Percentiles rank a stretch among this genome's conserved stretches.
Conservation (phyloP, 2,888 invertebrate species). For the Scaptomyza flava region DNA sequence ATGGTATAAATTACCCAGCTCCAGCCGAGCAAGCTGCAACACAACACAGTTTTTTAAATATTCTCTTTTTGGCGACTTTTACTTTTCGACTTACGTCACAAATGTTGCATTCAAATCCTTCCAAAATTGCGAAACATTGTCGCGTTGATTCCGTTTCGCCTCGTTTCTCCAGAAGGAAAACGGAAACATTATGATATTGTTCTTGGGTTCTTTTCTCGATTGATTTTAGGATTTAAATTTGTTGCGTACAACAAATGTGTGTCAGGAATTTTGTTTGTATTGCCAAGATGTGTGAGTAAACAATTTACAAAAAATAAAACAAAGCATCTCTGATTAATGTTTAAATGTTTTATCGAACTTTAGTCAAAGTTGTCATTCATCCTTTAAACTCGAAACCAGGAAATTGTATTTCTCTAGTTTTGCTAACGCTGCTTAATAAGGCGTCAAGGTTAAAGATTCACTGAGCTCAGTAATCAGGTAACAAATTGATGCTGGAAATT, state of each 20-base stretch:
- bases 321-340: not conserved
- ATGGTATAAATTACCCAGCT: conserved; percentile 81
- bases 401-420: conserved; percentile 17
- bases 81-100: conserved; percentile 51
- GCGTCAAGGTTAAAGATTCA: conserved; percentile 40
- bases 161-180: conserved; percentile 61
- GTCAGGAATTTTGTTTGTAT: conserved; percentile 19
- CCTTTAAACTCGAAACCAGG: conserved; percentile 40
- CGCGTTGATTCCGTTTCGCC: conserved; percentile 46
- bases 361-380: conserved; percentile 20
- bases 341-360: not conserved
- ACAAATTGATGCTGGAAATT: conserved; percentile 24
- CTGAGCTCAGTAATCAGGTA: conserved; percentile 22
- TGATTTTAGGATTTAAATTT: conserved; percentile 37
- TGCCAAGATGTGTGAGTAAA: conserved; percentile 34
- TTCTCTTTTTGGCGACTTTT: too few relatives aligned
- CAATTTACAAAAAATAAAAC: not conserved
- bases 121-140: conserved; percentile 60
- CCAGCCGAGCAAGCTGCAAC: conserved; percentile 72
- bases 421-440: conserved; percentile 32
- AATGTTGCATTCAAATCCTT: conserved; percentile 67
- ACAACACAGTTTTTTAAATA: too few relatives aligned
- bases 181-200: conserved; percentile 42
- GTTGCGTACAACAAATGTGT: conserved; percentile 55
- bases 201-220: not conserved